These are phyloP conservation scores for Caranx ignobilis DNA, from an alignment of 2,113 vertebrate species.

Conservation along the genomic window DNA sequence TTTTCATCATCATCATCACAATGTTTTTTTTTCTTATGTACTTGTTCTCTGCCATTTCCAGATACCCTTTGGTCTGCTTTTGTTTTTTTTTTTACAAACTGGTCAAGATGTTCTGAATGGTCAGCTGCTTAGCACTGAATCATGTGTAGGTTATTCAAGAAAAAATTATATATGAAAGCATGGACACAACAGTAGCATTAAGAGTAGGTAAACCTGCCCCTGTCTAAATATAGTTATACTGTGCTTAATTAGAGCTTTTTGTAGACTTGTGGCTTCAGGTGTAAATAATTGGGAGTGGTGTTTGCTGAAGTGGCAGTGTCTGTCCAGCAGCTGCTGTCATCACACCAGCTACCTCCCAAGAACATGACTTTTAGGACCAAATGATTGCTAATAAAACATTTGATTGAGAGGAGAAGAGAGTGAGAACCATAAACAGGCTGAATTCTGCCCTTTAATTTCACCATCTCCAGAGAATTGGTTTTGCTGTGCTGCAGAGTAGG, in stretches of 20 bases:
- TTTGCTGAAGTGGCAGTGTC: conserved; percentile 49
- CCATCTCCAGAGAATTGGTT: conserved; percentile 85
- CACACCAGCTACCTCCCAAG: conserved; percentile 59
- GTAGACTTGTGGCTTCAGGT: conserved; percentile 56
- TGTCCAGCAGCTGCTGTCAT: conserved; percentile 70
- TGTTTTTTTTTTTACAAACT: conserved; percentile 17
- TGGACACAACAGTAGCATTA: conserved; percentile 31
- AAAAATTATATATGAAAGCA: conserved; percentile 11
- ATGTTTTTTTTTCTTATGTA: background rate
- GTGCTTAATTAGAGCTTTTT: conserved; percentile 66
- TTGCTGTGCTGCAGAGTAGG: conserved; percentile 80
- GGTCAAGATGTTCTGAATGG: conserved; percentile 21
- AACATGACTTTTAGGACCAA: conserved; percentile 82
- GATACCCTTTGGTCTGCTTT: background rate
- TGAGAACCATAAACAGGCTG: conserved; percentile 84
- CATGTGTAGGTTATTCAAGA: conserved; percentile 17
- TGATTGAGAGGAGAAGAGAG: conserved; percentile 85
- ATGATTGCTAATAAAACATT: conserved; percentile 88
- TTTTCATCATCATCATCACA: conserved; percentile 25
- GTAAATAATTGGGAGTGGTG: conserved; percentile 76
- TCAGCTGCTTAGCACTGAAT: conserved; percentile 27
- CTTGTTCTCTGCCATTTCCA: conserved; percentile 5
- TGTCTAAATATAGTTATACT: conserved; percentile 17
- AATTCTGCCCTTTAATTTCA: conserved; percentile 87
- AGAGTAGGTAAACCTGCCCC: conserved; percentile 22